Evolutionary conservation across 35 echinoderm and acorn worm genomes (phyloP), one percentile per base, ranked within the genome.

Genomic region (Chiridota heheva): DNA sequence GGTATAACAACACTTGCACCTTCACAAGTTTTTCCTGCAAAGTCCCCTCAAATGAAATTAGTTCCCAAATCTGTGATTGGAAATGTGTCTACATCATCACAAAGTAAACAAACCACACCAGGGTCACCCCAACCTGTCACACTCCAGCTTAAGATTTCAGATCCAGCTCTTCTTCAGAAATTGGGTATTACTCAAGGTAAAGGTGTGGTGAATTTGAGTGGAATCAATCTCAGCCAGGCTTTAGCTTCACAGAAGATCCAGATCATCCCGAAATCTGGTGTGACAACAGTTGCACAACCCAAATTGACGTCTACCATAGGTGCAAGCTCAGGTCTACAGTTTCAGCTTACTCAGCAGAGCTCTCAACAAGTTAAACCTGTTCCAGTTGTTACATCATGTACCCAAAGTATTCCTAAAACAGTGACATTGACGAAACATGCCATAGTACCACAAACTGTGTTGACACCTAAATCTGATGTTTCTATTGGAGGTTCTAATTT

Each of bases 91-190:
- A n/a, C n/a, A n/a, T n/a, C n/a, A n/a, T n/a, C n/a, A n/a, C n/a
- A n/a, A n/a, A n/a, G n/a, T n/a, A n/a, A n/a, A n/a, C n/a, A n/a
- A n/a, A n/a, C n/a, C n/a, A n/a, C n/a, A n/a, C n/a, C n/a, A n/a
- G n/a, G n/a, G n/a, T n/a, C n/a, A n/a, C n/a, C 74, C 25, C 85
- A 87, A 18, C 85, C 85, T 80, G 74, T 87, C 59, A 87, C 76
- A 37, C 60, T 87, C 17, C 85, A 87, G 63, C 36, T 87, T 33
- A 77, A 79, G 17, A 47, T 87, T 4, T 82, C 76, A 82, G 86
- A 82, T 60, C 56, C 45, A 24, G 61, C 64, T 20, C 40, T 82
- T 33, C 29, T 89, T 42, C 78, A 82, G 66, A 89, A 82, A 51
- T 40, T 89, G 45, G 63, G 76, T 58, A 40, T 72, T 53, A 62